Conservation (phyloP, 2,797 vertebrate genomes). For the Pseudopleuronectes americanus region DNA sequence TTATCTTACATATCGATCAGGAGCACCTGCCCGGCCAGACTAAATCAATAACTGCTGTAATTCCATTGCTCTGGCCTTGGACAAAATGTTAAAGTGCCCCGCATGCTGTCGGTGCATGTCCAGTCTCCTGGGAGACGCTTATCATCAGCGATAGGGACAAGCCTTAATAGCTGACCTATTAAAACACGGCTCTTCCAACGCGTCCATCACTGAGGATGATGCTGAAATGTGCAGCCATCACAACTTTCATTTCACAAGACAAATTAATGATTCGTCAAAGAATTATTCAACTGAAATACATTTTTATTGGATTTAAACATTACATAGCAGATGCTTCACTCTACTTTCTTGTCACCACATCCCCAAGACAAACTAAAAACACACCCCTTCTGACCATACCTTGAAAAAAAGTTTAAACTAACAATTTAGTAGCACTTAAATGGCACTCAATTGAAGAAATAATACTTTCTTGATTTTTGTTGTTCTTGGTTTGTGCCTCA, state of each 20-base stretch:
- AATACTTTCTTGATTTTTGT: too few species aligned
- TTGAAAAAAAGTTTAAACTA: too few species aligned
- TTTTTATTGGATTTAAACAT: not conserved
- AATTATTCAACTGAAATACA: not conserved
- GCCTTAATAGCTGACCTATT: slow-evolving; percentile 73
- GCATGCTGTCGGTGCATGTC: slow-evolving; percentile 38
- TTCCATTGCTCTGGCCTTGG: slow-evolving; percentile 51
- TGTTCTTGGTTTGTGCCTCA: too few species aligned
- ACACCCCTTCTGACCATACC: too few species aligned
- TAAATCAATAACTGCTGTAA: slow-evolving; percentile 54
- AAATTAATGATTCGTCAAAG: not conserved
- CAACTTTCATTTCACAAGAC: not conserved
- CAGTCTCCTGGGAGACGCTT: slow-evolving; percentile 37
- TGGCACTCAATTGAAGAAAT: too few species aligned
- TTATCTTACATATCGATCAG: slow-evolving; percentile 48
- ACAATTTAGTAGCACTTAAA: too few species aligned
- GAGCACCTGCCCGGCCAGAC: slow-evolving; percentile 28
- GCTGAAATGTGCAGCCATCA: not conserved
- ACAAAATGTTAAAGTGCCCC: slow-evolving; percentile 29
- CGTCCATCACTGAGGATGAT: slow-evolving; percentile 17
- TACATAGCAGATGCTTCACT: slow-evolving; percentile 3
- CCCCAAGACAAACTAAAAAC: not conserved
- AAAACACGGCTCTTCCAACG: slow-evolving; percentile 24
- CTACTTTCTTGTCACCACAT: slow-evolving; percentile 1
- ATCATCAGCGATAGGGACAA: slow-evolving; percentile 53